phyloP scores from a whole-genome alignment of 2,797 vertebrate species.

The Gouania willdenowi region DNA sequence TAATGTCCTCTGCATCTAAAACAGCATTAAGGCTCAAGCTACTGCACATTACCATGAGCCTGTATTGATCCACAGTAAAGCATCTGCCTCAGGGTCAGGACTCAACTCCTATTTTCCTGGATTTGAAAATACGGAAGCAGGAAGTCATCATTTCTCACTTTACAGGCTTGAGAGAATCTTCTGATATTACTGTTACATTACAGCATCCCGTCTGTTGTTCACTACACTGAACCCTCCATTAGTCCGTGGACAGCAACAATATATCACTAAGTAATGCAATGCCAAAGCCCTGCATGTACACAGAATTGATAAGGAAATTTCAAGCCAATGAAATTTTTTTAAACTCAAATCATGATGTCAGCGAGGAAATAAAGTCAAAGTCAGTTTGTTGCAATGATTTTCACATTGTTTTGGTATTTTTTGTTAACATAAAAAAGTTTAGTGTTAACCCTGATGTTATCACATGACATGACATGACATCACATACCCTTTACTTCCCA shows the following conservation, averaged over 20 bases:
- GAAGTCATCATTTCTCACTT: conserved; percentile 28
- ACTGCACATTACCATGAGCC: conserved; percentile 26
- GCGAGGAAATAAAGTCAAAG: too few species aligned
- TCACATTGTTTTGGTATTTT: too few species aligned
- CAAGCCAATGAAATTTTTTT: too few species aligned
- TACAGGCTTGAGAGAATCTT: conserved; percentile 12
- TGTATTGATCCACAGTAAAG: conserved; percentile 40
- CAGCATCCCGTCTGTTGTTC: conserved; percentile 10
- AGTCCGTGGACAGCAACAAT: neutral
- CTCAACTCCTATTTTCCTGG: conserved; percentile 2
- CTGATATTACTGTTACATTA: conserved; percentile 20
- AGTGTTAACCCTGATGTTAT: too few species aligned
- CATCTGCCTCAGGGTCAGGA: conserved; percentile 15
- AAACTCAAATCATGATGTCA: too few species aligned
- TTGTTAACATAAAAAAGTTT: too few species aligned
- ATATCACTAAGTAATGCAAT: neutral
- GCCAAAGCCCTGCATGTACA: too few species aligned
- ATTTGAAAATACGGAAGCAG: conserved; percentile 23
- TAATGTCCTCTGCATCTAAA: conserved; percentile 24
- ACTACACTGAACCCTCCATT: neutral
- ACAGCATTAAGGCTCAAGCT: conserved; percentile 17
- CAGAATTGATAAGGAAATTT: too few species aligned
- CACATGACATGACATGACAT: too few species aligned
- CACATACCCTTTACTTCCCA: too few species aligned
- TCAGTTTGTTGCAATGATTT: too few species aligned